Percentiles rank a stretch among this genome's conserved stretches.
These are phyloP conservation scores for Sclerodermus sp. DNA, from an alignment of 2,888 invertebrate species.

Conservation along the genomic window DNA sequence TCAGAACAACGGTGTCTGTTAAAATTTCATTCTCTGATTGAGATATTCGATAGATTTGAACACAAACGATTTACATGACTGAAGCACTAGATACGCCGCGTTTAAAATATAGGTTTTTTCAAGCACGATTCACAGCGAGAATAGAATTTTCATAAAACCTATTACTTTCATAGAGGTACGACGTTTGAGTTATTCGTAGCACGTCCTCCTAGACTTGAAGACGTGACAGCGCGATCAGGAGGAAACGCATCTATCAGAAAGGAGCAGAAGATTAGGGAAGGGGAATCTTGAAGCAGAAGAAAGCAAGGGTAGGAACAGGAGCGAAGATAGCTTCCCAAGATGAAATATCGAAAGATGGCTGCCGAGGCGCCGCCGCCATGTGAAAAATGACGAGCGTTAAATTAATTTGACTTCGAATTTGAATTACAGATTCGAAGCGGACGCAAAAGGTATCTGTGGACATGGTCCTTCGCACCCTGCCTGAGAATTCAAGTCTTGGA, in stretches of 20 bases:
- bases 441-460: conserved; percentile 30
- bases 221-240: conserved; percentile 14
- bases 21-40: too few relatives aligned
- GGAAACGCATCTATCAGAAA: conserved; percentile 25
- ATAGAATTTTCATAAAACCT: too few relatives aligned
- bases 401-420: conserved; percentile 46
- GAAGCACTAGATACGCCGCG: too few relatives aligned
- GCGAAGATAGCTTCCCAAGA: conserved; percentile 7
- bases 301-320: not conserved
- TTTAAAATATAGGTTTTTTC: too few relatives aligned
- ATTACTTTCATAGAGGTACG: too few relatives aligned
- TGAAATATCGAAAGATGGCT: conserved; percentile 36
- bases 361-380: conserved; percentile 26
- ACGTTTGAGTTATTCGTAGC: conserved; percentile 10
- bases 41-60: too few relatives aligned
- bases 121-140: too few relatives aligned
- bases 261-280: not conserved
- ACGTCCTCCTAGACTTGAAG: conserved; percentile 6
- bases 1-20: too few relatives aligned
- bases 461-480: conserved; percentile 25
- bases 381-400: conserved; percentile 49
- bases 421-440: conserved; percentile 40
- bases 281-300: not conserved
- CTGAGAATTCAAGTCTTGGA: conserved; percentile 20
- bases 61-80: too few relatives aligned